Conservation (phyloP, 92 coral and sea anemone species). For the Porites evermanni region DNA sequence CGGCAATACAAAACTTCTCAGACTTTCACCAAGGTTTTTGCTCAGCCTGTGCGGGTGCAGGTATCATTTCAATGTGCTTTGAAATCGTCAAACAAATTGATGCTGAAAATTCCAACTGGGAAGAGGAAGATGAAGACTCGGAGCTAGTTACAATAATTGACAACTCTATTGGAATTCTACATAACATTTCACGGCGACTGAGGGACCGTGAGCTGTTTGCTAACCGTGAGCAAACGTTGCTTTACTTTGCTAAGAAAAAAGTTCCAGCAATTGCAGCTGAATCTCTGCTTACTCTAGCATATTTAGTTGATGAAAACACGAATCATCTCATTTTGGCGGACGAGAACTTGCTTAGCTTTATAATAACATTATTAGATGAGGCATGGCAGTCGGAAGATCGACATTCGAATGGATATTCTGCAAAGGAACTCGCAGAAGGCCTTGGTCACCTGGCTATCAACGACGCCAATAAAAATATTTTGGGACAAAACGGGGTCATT, state of each 20-base stretch:
- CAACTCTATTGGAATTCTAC: not conserved
- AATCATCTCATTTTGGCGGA: too few species aligned
- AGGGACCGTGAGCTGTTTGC: slow-evolving; percentile 20
- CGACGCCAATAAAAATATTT: slow-evolving; percentile 48
- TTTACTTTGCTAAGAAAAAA: slow-evolving; percentile 40
- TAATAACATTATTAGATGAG: too few species aligned
- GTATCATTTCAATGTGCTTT: slow-evolving; percentile 12
- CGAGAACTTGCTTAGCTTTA: too few species aligned
- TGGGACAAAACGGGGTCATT: slow-evolving; percentile 61
- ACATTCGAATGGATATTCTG: too few species aligned
- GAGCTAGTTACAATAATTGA: not conserved
- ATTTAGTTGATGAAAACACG: too few species aligned
- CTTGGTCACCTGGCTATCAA: not conserved
- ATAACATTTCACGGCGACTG: slow-evolving; percentile 31
- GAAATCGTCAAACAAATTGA: not conserved
- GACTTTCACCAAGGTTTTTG: slow-evolving; percentile 17
- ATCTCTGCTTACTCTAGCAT: too few species aligned
- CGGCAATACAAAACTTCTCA: not conserved
- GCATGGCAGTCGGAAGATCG: too few species aligned
- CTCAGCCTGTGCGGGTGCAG: slow-evolving; percentile 1
- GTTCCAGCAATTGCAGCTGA: not conserved
- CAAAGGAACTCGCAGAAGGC: too few species aligned
- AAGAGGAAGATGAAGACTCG: not conserved
- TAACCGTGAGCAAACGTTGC: slow-evolving; percentile 14
- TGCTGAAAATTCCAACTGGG: not conserved